Evolutionary conservation across 2,113 vertebrate species (phyloP).

Genomic region (Sula dactylatra): DNA sequence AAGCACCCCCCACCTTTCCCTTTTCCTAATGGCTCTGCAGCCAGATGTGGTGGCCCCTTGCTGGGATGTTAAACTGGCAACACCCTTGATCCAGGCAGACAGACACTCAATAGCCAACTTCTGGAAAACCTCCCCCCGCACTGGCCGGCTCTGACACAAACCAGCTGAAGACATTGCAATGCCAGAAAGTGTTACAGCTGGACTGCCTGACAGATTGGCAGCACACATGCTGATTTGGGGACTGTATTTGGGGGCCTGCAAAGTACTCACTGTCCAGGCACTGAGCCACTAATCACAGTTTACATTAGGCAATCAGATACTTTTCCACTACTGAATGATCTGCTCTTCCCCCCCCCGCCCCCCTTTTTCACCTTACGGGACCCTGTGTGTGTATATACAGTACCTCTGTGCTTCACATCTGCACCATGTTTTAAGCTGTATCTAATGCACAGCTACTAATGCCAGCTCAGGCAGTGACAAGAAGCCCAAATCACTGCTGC

Average conservation of each 20-base stretch:
- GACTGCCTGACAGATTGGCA: slow-evolving; percentile 42
- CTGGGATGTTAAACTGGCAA: slow-evolving; percentile 55
- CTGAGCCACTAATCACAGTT: slow-evolving; percentile 30
- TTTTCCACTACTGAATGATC: slow-evolving; percentile 22
- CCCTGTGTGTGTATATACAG: neutral
- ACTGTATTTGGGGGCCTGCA: neutral
- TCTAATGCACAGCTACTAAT: neutral
- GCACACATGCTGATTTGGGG: neutral
- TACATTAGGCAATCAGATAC: slow-evolving; percentile 44
- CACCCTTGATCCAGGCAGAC: slow-evolving; percentile 49
- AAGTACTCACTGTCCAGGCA: slow-evolving; percentile 28
- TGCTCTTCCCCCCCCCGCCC: neutral
- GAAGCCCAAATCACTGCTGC: neutral
- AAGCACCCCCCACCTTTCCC: neutral
- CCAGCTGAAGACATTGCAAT: slow-evolving; percentile 52
- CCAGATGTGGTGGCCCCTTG: slow-evolving; percentile 62
- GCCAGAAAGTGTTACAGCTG: slow-evolving; percentile 55
- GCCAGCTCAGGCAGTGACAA: neutral
- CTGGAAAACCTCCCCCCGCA: slow-evolving; percentile 48
- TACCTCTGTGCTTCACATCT: slow-evolving; percentile 1
- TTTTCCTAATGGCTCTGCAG: neutral
- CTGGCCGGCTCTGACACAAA: slow-evolving; percentile 57
- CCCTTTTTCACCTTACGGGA: slow-evolving; percentile 13
- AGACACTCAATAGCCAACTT: slow-evolving; percentile 53
- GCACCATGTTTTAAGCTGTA: neutral